Percentiles rank a stretch among this genome's conserved stretches.
Conservation (phyloP, 1,140 invertebrate species). For the Plutomurus gul region DNA sequence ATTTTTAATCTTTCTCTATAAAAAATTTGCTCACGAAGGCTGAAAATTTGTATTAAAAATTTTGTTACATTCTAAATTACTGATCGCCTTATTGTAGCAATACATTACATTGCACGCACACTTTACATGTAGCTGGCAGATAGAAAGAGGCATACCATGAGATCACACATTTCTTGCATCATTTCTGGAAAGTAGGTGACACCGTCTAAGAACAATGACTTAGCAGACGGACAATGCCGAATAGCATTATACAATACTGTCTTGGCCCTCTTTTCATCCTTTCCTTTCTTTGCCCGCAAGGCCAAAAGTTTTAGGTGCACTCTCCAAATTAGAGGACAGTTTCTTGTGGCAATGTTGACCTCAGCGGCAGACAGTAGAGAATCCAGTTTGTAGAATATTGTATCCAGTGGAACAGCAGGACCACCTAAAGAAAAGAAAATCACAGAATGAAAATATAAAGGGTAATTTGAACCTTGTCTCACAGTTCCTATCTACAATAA, state of each 20-base stretch:
- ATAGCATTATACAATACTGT: constrained; percentile 50
- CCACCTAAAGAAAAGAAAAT: constrained; percentile 40
- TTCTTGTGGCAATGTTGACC: constrained; percentile 33
- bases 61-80: too few species aligned
- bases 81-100: too few species aligned
- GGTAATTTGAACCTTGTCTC: too few species aligned
- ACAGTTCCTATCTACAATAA: too few species aligned
- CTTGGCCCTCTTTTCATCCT: constrained; percentile 35
- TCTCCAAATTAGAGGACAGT: constrained; percentile 53
- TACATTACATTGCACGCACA: too few species aligned
- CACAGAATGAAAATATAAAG: background rate
- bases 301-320: constrained; percentile 48
- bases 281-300: constrained; percentile 33
- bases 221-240: constrained; percentile 50
- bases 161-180: constrained; percentile 46
- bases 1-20: too few species aligned
- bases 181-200: constrained; percentile 49
- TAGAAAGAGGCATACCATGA: too few species aligned
- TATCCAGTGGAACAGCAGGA: constrained; percentile 51
- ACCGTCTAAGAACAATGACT: constrained; percentile 48
- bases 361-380: constrained; percentile 47
- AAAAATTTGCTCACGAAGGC: too few species aligned
- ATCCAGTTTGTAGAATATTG: constrained; percentile 53
- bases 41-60: too few species aligned
- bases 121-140: too few species aligned